Conservation (phyloP, 2,113 vertebrate species). For the Semicossyphus pulcher region DNA sequence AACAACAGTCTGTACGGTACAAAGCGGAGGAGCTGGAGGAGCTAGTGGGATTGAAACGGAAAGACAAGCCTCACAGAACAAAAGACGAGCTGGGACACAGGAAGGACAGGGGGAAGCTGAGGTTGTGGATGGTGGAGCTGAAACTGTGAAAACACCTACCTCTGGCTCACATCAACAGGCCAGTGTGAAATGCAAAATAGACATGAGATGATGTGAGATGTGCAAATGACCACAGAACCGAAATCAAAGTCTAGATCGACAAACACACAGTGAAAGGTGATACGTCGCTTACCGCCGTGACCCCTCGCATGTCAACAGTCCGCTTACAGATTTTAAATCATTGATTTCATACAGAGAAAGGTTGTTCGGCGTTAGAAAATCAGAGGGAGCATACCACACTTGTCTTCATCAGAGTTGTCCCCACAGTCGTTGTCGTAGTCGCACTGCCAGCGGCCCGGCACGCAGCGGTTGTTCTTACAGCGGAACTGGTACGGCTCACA, state of each 20-base stretch:
- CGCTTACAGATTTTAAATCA: not conserved
- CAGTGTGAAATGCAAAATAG: conserved; percentile 93
- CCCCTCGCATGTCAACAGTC: not conserved
- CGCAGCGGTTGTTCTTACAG: conserved; percentile 97
- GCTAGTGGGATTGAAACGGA: conserved; percentile 25
- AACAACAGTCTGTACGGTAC: conserved; percentile 20
- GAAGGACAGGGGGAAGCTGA: conserved; percentile 25
- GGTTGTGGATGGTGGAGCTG: conserved; percentile 48
- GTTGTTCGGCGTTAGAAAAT: not conserved
- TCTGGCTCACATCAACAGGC: conserved; percentile 90
- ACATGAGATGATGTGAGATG: conserved; percentile 95
- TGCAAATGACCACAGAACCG: conserved; percentile 81
- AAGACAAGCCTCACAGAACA: conserved; percentile 26
- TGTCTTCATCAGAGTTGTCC: conserved; percentile 95
- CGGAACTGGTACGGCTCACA: conserved; percentile 99
- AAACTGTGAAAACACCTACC: conserved; percentile 90
- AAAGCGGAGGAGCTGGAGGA: conserved; percentile 13
- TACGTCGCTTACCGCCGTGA: conserved; percentile 12
- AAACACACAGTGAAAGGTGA: conserved; percentile 47
- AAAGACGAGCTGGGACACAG: conserved; percentile 40
- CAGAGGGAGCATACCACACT: conserved; percentile 89
- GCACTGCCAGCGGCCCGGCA: conserved; percentile 96
- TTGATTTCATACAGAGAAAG: not conserved
- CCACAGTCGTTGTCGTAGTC: conserved; percentile 98
- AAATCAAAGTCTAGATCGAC: conserved; percentile 46